Evolutionary conservation across 2,888 invertebrate genomes (phyloP), one percentile per base, ranked within the genome.

Genomic region (Lochmaea crataegi): DNA sequence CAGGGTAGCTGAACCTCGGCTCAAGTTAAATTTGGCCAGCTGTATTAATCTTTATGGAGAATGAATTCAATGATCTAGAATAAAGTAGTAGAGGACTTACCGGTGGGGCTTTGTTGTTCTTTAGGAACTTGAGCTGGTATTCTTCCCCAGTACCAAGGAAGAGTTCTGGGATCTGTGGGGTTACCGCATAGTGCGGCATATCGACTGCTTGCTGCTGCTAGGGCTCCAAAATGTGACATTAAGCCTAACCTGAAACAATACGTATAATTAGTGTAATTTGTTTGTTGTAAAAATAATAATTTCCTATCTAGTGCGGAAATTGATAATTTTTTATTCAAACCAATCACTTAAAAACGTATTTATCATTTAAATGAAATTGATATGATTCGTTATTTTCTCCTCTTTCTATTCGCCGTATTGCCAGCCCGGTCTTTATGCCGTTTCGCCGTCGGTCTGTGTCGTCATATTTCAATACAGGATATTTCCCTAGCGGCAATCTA

Each of bases 161-260:
- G 80, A 64, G 84, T 85, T 73, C 87, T 82, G 14, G 87, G 86
- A 76, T 87, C 87, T 67, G 89, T 82, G 26, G 86, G 84, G 6
- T 78, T 81, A 14, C 85, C 86, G 72, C 93, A 93, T 58, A 93
- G 87, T 1, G 93, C 93, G 0, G 93, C 93, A 82, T 93, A 94
- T 82, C 85, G 83, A 82, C 83, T 88, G 82, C 84, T 88, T 70
- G 86, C 88, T 78, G 85, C 94, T 0, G 94, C 94, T 72, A 94
- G 86, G 0, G 94, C 94, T 71, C 94, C 94, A 90, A 94, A 93
- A 84, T 94, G 94, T 11, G 94, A 93, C 86, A 94, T 94, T 79
- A 94, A 89, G 58, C 94, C 94, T 88, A 94, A 88, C 87, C 94
- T 94, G 90, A 0, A 91, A 90, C 75, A 82, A 78, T 57, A 65